Evolutionary conservation across 2,888 invertebrate species (phyloP).

Genomic region (Eretmocerus hayati): DNA sequence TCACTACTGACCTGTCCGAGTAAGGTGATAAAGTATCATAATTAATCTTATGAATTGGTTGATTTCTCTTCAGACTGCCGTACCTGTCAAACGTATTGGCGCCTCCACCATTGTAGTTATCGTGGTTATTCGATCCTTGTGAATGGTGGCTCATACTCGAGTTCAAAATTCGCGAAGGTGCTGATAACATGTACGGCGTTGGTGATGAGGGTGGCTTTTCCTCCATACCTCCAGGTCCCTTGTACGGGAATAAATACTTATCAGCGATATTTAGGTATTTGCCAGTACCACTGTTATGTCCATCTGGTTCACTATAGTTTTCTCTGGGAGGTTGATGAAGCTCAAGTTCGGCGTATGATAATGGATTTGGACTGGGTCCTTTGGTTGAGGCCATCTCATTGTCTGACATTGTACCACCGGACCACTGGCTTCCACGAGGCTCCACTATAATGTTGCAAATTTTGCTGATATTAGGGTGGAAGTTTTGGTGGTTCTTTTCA

Average conservation of each 20-base stretch:
- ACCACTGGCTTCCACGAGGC: conserved; percentile 58
- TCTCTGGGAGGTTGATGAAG: conserved; percentile 29
- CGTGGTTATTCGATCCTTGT: conserved; percentile 33
- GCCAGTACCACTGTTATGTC: too few species aligned
- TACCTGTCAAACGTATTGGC: conserved; percentile 35
- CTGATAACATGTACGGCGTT: conserved; percentile 43
- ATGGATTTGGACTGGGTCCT: conserved; percentile 60
- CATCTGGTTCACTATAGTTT: conserved; percentile 43
- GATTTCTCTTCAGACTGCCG: conserved; percentile 41
- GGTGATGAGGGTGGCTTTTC: conserved; percentile 31
- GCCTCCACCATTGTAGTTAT: too few species aligned
- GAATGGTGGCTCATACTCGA: conserved; percentile 45
- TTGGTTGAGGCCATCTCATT: conserved; percentile 60
- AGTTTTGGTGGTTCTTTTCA: not conserved
- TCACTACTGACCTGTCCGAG: conserved; percentile 25
- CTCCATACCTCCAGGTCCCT: conserved; percentile 52
- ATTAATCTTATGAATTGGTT: conserved; percentile 37
- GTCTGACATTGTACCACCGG: conserved; percentile 72
- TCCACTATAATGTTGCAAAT: conserved; percentile 30
- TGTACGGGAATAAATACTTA: conserved; percentile 79
- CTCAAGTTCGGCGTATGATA: conserved; percentile 70
- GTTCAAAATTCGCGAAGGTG: conserved; percentile 41
- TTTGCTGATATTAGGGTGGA: too few species aligned
- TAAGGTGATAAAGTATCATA: conserved; percentile 37
- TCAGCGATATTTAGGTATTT: conserved; percentile 61